Percentiles rank a stretch among this genome's conserved stretches.
These are phyloP conservation scores for Eudorcas thomsonii DNA, from an alignment of 2,113 vertebrate genomes.

Conservation along the genomic window DNA sequence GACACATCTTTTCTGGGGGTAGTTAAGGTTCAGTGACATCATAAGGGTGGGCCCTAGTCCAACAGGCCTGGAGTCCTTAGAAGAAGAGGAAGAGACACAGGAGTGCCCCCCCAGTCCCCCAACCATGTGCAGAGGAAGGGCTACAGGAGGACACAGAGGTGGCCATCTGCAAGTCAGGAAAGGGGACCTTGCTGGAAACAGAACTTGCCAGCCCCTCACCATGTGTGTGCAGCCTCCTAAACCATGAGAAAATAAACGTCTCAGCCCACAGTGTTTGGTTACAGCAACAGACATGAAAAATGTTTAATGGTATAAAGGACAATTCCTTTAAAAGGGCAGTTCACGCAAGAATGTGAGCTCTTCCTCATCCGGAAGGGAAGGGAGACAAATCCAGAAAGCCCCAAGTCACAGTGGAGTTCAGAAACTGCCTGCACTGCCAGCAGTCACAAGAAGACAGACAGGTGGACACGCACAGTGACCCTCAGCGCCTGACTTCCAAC, in stretches of 20 bases:
- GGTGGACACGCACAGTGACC: not conserved
- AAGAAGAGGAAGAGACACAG: not conserved
- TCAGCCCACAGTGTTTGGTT: not conserved
- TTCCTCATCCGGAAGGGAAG: not conserved
- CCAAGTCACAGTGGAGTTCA: not conserved
- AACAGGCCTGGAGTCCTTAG: not conserved
- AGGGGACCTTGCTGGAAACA: not conserved
- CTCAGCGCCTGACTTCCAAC: not conserved
- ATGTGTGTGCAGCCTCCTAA: not conserved
- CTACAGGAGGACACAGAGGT: not conserved
- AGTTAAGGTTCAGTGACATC: not conserved
- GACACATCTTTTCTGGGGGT: not conserved
- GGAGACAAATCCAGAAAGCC: not conserved
- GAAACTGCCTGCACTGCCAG: not conserved
- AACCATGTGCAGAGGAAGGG: not conserved
- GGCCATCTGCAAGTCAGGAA: not conserved
- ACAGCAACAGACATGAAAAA: not conserved
- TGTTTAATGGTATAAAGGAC: not conserved
- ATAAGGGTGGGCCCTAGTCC: not conserved
- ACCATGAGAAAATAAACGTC: not conserved
- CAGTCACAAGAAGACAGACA: not conserved
- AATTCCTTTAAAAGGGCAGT: not conserved
- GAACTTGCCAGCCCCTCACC: not conserved
- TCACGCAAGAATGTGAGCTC: not conserved
- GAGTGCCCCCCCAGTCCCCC: rapidly evolving